Evolutionary conservation across 2,888 invertebrate genomes (phyloP), one percentile per base, ranked within the genome.

Genomic region (Deilephila porcellus): DNA sequence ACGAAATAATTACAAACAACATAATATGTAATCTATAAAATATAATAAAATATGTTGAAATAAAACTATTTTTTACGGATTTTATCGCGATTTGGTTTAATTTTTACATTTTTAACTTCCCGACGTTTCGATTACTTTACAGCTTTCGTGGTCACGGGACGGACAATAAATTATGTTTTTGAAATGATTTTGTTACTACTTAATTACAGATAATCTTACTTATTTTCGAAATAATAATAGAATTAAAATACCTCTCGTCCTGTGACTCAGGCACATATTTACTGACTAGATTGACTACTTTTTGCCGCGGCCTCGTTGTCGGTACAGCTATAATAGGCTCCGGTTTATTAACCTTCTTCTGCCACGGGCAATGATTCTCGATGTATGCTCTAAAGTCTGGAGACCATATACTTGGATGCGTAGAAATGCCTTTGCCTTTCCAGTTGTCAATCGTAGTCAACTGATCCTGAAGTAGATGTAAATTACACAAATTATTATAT

Each of bases 381-480:
- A 92, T 71, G 75, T 92, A 78, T 1, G 81, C 73, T 7, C 62
- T 77, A 76, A 89, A 95, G 6, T 86, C 86, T 19, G 80, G 77
- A 4, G 83, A 86, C 95, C 95, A 95, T 53, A 95, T 95, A 77
- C 94, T 95, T 0, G 93, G 92, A 73, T 95, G 93, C 0, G 85
- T 78, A 0, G 93, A 88, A 11, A 89, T 76, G 0, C 83, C 85
- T 74, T 83, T 87, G 2, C 92, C 90, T 76, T 90, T 91, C 94
- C 94, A 95, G 75, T 85, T 88, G 56, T 78, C 84, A 0, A 91
- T 91, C 84, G 90, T 94, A 19, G 90, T 81, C 60, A 85, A 81
- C 19, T 79, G 81, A 20, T 78, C 83, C 94, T 94, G 83, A 71
- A 87, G 73, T 25, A 29, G 19, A 53, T 73, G 74, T 29, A n/a